Evolutionary conservation across 2,797 vertebrate genomes (phyloP).

Genomic region (Petrocephalus sullivani): DNA sequence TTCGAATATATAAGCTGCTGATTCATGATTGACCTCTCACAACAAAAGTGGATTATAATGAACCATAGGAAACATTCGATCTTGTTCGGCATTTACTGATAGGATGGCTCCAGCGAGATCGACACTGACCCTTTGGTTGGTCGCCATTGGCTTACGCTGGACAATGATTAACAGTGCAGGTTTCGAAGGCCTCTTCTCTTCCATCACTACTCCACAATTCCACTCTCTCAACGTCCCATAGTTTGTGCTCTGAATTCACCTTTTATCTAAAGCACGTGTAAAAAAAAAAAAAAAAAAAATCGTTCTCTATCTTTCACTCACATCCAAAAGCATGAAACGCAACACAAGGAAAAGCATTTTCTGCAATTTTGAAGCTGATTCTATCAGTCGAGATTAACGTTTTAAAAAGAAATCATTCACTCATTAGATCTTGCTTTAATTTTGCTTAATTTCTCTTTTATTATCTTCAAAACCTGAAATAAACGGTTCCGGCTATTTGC

Average conservation of each 20-base stretch:
- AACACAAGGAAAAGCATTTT: background rate
- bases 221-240: background rate
- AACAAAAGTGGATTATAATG: background rate
- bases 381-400: background rate
- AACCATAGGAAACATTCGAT: background rate
- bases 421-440: background rate
- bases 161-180: background rate
- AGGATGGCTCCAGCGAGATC: background rate
- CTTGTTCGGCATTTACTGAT: background rate
- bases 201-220: background rate
- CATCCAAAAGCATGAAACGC: background rate
- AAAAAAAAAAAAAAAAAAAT: background rate
- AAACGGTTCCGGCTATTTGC: background rate
- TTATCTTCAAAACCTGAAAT: background rate
- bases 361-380: background rate
- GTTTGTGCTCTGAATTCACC: background rate
- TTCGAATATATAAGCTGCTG: background rate
- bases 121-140: background rate
- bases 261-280: background rate
- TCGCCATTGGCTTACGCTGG: background rate
- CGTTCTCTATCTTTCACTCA: background rate
- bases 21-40: background rate
- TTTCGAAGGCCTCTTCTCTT: background rate
- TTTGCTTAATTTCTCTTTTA: background rate
- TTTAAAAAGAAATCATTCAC: background rate